phyloP scores from a whole-genome alignment of 2,888 invertebrate genomes.

The Vesta saturnalis region DNA sequence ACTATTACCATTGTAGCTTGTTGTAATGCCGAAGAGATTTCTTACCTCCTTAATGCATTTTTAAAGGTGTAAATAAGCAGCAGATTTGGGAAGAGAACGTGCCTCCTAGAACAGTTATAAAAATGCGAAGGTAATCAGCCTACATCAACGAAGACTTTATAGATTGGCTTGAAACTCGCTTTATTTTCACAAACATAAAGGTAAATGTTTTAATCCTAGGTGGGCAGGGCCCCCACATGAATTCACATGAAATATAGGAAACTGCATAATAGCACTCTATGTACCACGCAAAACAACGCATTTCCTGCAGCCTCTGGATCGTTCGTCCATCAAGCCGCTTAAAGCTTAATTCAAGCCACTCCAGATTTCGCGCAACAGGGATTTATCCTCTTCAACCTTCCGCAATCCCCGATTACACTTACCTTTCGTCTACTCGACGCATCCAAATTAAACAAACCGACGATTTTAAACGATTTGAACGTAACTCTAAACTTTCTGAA shows the following conservation, averaged over 20 bases:
- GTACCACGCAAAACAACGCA: background rate
- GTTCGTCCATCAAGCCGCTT: background rate
- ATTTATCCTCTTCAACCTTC: background rate
- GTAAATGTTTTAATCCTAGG: background rate
- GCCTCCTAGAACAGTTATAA: background rate
- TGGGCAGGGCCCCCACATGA: background rate
- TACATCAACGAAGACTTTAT: background rate
- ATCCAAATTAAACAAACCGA: background rate
- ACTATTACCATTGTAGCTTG: no score
- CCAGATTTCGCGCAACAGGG: background rate
- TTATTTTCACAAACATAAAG: background rate
- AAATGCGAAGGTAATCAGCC: background rate
- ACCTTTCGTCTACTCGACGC: background rate
- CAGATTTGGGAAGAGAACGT: no score
- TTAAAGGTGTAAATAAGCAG: no score
- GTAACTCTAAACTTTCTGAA: background rate
- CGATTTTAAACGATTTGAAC: no score
- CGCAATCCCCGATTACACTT: background rate
- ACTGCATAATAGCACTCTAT: background rate
- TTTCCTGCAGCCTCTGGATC: background rate
- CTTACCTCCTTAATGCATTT: no score
- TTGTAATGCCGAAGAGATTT: no score
- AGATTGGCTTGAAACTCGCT: background rate
- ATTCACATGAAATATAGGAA: background rate
- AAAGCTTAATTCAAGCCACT: background rate